Base-by-base conservation (phyloP, 2,797 vertebrate genomes). In the Phoxinus dragarum region DNA sequence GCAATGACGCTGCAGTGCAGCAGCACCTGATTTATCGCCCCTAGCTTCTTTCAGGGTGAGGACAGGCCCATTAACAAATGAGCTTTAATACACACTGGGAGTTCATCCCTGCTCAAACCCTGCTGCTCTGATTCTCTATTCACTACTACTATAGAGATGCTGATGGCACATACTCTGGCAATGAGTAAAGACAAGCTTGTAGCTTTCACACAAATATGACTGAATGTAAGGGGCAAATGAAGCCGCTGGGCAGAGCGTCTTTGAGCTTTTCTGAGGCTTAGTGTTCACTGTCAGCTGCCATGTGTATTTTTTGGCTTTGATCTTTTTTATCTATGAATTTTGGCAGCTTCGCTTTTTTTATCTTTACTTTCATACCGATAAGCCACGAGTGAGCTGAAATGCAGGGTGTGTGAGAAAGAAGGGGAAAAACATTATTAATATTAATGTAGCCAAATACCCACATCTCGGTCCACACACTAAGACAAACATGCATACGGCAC, bases 61-160 rank as follows among this genome's bases (percentile, higher is more conserved):
- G 42, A 3, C 80, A 14, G 6, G 69, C 69, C 88, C 91, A 93
- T 93, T 93, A 93, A 90, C 85, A 93, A 94, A 93, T 92, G 90
- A 93, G 91, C 85, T 87, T 87, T 92, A 88, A 94, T 89, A 92
- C 90, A 91, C 76, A 71, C 67, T 80, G 90, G 88, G 88, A 88
- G 87, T 87, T 54, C 78, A 85, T 86, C 75, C 77, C 85, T 85
- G 9, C 80, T 83, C 42, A 74, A 81, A 42, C 7, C 78, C 78
- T 61, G 81, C 74, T n/a, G 31, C 38, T 87, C 56, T 74, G 80
- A n/a, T 42, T 71, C 31, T 72, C 77, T 47, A 54, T 86, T 87
- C 61, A 61, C 49, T 31, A 27, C 17, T 16, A 79, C 47, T 74
- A 64, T 17, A 82, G 31, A 75, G 56, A 77, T 75, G 59, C 78